Evolutionary conservation across 2,888 invertebrate species (phyloP), one percentile per base, ranked within the genome.

Genomic region (Neoaliturus tenellus): DNA sequence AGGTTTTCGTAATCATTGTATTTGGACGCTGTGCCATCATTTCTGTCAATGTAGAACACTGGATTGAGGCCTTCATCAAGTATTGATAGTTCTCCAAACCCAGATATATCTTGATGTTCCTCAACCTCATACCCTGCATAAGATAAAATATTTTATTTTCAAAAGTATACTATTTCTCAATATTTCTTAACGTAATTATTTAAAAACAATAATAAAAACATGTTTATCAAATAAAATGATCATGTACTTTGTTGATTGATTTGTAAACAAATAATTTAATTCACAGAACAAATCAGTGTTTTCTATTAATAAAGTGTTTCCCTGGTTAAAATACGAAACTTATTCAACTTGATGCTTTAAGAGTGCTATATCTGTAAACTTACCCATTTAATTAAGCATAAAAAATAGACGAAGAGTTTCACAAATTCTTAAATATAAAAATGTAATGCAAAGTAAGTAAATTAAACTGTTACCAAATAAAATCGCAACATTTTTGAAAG

Each of bases 361-460:
- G 71, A 0, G 20, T 25, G 44, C 75, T 25, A 3, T 48, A 75
- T 75, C 75, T 75, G 75, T 75, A 44, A 75, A 75, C 75, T 75
- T 48, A 75, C 25, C 75, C 2, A 44, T n/a, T 75, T 44, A 23
- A 75, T 39, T 69, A 31, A 28, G 51, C 23, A 8, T 39, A 39
- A 39, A 39, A 39, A n/a, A n/a, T n/a, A n/a, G n/a, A n/a, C n/a
- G n/a, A n/a, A n/a, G n/a, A n/a, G n/a, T n/a, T n/a, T n/a, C n/a
- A n/a, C n/a, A n/a, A n/a, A n/a, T n/a, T n/a, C n/a, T n/a, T n/a
- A n/a, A n/a, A n/a, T n/a, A n/a, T n/a, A n/a, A n/a, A n/a, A n/a
- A n/a, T n/a, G n/a, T n/a, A n/a, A n/a, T n/a, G n/a, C n/a, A n/a
- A n/a, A n/a, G n/a, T n/a, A n/a, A n/a, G n/a, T n/a, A n/a, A n/a